Percentiles rank a stretch among this genome's conserved stretches.
Conservation (phyloP, 2,113 vertebrate species). For the Paratilapia polleni region DNA sequence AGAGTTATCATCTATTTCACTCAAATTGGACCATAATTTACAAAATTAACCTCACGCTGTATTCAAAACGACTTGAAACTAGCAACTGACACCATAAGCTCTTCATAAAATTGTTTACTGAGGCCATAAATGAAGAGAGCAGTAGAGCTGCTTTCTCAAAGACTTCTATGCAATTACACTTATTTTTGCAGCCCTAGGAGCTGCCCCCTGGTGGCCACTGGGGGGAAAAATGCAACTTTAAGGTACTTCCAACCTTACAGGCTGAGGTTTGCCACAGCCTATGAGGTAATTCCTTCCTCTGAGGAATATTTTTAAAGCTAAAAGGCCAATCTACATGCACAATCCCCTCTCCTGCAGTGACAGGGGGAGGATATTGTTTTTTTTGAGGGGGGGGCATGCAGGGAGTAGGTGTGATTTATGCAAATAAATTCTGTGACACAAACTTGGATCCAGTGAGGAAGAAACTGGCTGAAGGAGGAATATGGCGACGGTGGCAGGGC, state of each 20-base stretch:
- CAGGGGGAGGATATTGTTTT: conserved; percentile 35
- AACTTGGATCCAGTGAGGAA: conserved; percentile 67
- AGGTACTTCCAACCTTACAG: not conserved
- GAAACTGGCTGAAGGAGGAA: conserved; percentile 60
- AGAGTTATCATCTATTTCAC: not conserved
- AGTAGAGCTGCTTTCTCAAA: too few species aligned
- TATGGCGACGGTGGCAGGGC: not conserved
- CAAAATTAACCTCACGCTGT: not conserved
- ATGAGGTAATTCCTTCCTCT: conserved; percentile 4
- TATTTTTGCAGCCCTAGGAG: not conserved
- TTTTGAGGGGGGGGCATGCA: not conserved
- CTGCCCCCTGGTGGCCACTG: not conserved
- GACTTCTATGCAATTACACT: not conserved
- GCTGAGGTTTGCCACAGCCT: not conserved
- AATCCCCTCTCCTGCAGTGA: conserved; percentile 23
- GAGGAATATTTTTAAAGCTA: not conserved
- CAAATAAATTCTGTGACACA: conserved; percentile 69
- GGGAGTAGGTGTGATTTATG: conserved; percentile 81
- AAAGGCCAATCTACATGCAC: not conserved
- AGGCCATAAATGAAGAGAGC: not conserved
- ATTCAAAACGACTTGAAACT: not conserved
- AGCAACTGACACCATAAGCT: not conserved
- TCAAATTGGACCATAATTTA: not conserved
- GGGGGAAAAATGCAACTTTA: not conserved
- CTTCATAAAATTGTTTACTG: not conserved